phyloP scores from a whole-genome alignment of 2,888 invertebrate species.

The Chouioia cunea region DNA sequence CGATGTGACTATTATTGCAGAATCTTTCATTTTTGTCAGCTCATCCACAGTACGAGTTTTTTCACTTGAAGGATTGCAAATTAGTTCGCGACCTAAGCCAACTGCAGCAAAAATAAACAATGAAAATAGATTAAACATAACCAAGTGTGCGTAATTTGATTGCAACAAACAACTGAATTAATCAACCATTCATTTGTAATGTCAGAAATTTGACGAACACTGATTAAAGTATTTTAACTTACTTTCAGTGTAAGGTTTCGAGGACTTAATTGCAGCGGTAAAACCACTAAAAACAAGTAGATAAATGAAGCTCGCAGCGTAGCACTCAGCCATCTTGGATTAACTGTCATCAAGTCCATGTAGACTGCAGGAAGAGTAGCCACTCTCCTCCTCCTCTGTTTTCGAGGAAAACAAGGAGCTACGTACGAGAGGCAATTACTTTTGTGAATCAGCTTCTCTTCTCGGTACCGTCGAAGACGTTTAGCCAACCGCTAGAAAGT shows the following conservation, averaged over 20 bases:
- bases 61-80: conserved; percentile 53
- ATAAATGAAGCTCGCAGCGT: conserved; percentile 45
- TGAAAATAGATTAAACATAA: too few species aligned
- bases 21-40: conserved; percentile 28
- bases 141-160: too few species aligned
- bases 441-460: too few species aligned
- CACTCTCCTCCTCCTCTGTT: not conserved
- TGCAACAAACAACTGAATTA: too few species aligned
- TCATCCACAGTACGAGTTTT: conserved; percentile 37
- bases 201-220: not conserved
- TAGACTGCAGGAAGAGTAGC: not conserved
- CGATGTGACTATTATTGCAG: conserved; percentile 45
- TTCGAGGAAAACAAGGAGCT: too few species aligned
- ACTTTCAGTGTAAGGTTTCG: conserved; percentile 47
- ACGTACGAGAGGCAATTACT: too few species aligned
- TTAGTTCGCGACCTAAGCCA: conserved; percentile 49
- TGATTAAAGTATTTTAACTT: conserved; percentile 31
- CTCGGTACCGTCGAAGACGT: too few species aligned
- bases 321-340: conserved; percentile 51
- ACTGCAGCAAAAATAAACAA: conserved; percentile 49
- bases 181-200: not conserved
- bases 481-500: too few species aligned
- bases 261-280: conserved; percentile 19
- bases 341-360: conserved; percentile 49
- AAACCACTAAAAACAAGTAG: conserved; percentile 42